Evolutionary conservation across 2,113 vertebrate genomes (phyloP).

Genomic region (Panthera tigris): DNA sequence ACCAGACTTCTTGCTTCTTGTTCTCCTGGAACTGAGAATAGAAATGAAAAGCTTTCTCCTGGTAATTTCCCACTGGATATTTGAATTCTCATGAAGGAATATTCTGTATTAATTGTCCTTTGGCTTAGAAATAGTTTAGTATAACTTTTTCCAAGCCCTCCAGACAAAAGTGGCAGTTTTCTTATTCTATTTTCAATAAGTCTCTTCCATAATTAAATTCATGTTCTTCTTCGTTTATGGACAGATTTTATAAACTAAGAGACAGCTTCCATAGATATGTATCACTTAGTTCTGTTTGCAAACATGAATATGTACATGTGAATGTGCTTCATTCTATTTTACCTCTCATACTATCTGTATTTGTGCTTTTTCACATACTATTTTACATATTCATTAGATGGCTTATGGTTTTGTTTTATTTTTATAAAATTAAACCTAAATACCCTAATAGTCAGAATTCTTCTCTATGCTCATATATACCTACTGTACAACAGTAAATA

Average conservation of each 20-base stretch:
- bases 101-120: slow-evolving; percentile 57
- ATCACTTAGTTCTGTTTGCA: slow-evolving; percentile 70
- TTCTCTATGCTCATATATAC: not conserved
- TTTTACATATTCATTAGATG: slow-evolving; percentile 16
- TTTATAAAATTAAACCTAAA: slow-evolving; percentile 41
- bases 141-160: slow-evolving; percentile 53
- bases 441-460: not conserved
- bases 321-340: slow-evolving; percentile 51
- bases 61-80: slow-evolving; percentile 59
- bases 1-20: not conserved
- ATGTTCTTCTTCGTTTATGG: slow-evolving; percentile 69
- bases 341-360: not conserved
- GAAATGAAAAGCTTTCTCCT: slow-evolving; percentile 28
- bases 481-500: not conserved
- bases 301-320: slow-evolving; percentile 48
- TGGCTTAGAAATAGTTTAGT: slow-evolving; percentile 48
- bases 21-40: not conserved
- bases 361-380: slow-evolving; percentile 10
- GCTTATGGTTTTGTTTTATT: slow-evolving; percentile 21
- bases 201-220: slow-evolving; percentile 76
- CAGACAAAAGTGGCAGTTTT: slow-evolving; percentile 62
- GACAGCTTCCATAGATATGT: slow-evolving; percentile 71
- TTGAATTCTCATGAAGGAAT: slow-evolving; percentile 6
- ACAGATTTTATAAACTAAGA: slow-evolving; percentile 75
- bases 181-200: slow-evolving; percentile 70